phyloP scores from a whole-genome alignment of 2,888 invertebrate species.

The Yponomeuta cagnagella region DNA sequence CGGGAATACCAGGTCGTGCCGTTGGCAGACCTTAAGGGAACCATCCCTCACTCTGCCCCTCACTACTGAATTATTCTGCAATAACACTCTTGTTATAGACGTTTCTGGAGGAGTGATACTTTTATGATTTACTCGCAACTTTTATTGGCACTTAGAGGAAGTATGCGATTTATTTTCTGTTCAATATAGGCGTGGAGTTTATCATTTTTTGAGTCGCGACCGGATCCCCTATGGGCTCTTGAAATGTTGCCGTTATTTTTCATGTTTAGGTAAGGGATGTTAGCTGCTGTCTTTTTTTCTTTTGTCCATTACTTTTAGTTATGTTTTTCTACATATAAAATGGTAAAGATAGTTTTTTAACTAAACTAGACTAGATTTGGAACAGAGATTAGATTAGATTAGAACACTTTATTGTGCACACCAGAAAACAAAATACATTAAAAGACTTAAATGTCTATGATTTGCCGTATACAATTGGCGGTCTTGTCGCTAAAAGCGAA shows the following conservation, averaged over 20 bases:
- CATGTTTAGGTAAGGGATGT: neutral
- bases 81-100: slow-evolving; percentile 76
- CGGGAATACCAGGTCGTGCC: slow-evolving; percentile 63
- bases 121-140: slow-evolving; percentile 75
- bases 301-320: neutral
- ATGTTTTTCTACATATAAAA: neutral
- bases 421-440: no score
- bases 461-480: no score
- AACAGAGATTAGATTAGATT: no score
- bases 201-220: slow-evolving; percentile 66
- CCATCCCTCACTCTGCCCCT: slow-evolving; percentile 67
- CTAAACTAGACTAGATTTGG: no score
- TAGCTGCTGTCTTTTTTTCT: neutral
- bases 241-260: slow-evolving; percentile 38
- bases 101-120: slow-evolving; percentile 72
- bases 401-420: no score
- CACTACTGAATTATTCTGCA: slow-evolving; percentile 73
- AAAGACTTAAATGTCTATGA: no score
- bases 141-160: slow-evolving; percentile 76
- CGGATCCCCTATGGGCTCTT: slow-evolving; percentile 47
- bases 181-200: slow-evolving; percentile 70
- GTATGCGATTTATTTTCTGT: slow-evolving; percentile 73
- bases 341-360: no score
- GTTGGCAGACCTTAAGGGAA: slow-evolving; percentile 61
- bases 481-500: no score